phyloP scores from a whole-genome alignment of 2,797 vertebrate species.

The Manis javanica region DNA sequence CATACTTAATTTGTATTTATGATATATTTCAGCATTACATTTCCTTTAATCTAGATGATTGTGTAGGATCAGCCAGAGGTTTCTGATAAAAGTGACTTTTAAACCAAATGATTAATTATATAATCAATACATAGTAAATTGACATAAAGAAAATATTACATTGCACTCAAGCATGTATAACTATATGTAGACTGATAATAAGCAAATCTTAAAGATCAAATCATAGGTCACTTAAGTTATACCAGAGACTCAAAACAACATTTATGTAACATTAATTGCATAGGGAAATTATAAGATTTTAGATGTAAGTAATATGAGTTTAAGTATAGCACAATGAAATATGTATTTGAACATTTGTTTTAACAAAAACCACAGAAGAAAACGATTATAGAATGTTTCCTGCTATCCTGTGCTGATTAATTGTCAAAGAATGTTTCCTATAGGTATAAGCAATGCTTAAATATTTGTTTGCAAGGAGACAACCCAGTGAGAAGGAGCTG shows the following conservation, averaged over 20 bases:
- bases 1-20: background rate
- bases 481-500: fast-evolving
- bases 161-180: background rate
- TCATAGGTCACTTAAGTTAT: background rate
- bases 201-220: background rate
- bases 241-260: background rate
- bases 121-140: background rate
- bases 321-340: background rate
- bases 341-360: background rate
- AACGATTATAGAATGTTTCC: background rate
- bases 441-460: background rate
- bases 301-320: background rate
- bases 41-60: background rate
- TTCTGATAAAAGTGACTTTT: constrained; percentile 35
- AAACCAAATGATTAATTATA: background rate
- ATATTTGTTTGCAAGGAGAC: background rate
- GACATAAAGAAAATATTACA: background rate
- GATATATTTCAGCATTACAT: background rate
- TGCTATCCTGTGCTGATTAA: background rate
- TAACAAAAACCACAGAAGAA: background rate
- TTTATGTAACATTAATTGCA: background rate
- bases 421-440: background rate
- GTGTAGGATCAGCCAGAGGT: background rate
- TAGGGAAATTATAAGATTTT: background rate
- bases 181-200: background rate